Evolutionary conservation across 2,113 vertebrate genomes (phyloP).

Genomic region (Camelus dromedarius): DNA sequence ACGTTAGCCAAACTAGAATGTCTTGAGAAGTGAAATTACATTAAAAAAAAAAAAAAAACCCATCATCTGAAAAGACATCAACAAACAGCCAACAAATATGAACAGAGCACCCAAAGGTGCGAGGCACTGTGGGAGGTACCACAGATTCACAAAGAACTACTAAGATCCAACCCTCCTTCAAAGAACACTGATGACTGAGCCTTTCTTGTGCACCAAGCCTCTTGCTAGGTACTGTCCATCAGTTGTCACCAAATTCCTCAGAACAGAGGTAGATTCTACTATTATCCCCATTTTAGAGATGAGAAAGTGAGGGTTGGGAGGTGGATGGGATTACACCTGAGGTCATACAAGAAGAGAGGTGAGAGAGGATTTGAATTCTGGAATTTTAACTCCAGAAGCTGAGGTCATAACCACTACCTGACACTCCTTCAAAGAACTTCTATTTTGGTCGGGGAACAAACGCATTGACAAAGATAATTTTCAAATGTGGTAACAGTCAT

Average conservation of each 20-base stretch:
- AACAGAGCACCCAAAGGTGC: neutral
- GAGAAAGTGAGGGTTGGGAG: neutral
- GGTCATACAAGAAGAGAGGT: neutral
- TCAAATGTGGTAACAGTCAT: neutral
- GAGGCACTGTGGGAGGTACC: neutral
- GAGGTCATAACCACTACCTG: neutral
- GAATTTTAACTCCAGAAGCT: conserved; percentile 8
- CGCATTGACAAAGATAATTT: neutral
- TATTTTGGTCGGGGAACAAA: neutral
- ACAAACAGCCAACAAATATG: neutral
- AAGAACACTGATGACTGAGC: neutral
- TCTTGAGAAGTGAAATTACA: neutral
- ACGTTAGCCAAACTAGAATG: neutral
- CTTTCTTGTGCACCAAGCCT: neutral
- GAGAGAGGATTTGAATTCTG: neutral
- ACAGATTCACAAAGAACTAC: neutral
- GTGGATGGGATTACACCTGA: neutral
- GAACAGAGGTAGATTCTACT: neutral
- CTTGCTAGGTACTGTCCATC: neutral
- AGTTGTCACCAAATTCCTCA: neutral
- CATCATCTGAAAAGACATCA: neutral
- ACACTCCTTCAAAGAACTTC: neutral
- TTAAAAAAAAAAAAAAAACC: neutral
- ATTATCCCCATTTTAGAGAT: neutral
- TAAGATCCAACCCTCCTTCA: neutral